Evolutionary conservation across 2,888 invertebrate genomes (phyloP).

Genomic region (Girardia tigrina): DNA sequence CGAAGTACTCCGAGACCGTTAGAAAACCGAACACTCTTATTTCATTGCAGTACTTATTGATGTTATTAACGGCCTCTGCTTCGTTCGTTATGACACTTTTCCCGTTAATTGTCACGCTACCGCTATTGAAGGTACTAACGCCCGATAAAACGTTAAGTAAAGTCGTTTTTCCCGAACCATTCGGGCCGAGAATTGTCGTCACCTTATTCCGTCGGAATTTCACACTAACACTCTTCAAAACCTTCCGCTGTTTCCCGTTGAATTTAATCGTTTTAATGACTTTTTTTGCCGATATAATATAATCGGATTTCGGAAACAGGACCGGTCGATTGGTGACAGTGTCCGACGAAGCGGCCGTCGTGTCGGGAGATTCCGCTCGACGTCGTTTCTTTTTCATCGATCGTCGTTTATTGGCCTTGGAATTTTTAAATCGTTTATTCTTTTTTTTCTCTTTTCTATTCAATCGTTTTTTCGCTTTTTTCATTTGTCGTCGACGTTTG

Average conservation of each 20-base stretch:
- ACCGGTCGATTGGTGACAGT: too few species aligned
- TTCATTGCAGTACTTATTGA: background rate
- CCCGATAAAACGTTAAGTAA: background rate
- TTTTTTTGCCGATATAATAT: background rate
- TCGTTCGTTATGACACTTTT: background rate
- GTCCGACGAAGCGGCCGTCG: too few species aligned
- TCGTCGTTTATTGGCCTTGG: too few species aligned
- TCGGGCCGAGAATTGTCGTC: constrained; percentile 11
- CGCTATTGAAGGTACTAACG: background rate
- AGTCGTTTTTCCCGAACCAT: background rate
- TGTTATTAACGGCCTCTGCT: background rate
- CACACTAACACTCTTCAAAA: background rate
- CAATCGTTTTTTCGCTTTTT: too few species aligned
- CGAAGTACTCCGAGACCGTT: background rate
- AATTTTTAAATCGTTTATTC: too few species aligned
- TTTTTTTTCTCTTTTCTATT: too few species aligned
- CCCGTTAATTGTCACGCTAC: background rate
- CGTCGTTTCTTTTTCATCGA: too few species aligned
- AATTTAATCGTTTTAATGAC: background rate
- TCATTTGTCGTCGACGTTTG: too few species aligned
- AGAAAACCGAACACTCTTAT: background rate
- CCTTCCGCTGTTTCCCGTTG: background rate
- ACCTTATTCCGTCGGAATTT: background rate
- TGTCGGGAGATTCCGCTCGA: too few species aligned
- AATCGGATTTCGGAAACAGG: background rate